Evolutionary conservation across 2,113 vertebrate genomes (phyloP).

Genomic region (Takifugu bimaculatus): DNA sequence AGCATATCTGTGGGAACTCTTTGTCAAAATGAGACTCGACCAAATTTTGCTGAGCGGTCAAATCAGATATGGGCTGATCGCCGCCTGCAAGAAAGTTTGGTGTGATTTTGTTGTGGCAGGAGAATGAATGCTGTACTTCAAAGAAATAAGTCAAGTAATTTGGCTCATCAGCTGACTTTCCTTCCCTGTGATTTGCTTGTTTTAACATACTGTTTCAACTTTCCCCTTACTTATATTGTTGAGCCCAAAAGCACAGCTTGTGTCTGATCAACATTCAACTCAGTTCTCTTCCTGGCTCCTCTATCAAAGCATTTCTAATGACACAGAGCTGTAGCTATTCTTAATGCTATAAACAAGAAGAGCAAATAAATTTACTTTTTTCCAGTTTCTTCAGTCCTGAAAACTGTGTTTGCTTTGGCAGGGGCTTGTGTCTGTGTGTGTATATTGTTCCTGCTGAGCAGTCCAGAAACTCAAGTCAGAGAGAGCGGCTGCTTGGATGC

Average conservation of each 20-base stretch:
- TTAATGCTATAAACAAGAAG: conserved; percentile 18
- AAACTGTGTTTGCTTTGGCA: conserved; percentile 41
- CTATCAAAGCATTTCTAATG: conserved; percentile 1
- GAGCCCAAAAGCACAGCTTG: background rate
- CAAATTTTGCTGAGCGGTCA: conserved; percentile 50
- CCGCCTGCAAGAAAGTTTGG: conserved; percentile 13
- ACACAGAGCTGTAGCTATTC: background rate
- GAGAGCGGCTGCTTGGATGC: conserved; percentile 40
- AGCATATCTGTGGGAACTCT: conserved; percentile 34
- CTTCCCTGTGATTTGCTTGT: conserved; percentile 6
- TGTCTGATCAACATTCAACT: background rate
- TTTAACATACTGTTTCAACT: conserved; percentile 7
- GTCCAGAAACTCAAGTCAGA: conserved; percentile 46
- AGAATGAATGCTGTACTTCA: conserved; percentile 18
- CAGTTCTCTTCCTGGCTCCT: background rate
- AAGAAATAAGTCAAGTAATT: conserved; percentile 1
- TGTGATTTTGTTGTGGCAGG: conserved; percentile 4
- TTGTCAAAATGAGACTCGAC: conserved; percentile 37
- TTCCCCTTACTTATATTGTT: background rate
- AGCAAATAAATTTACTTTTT: conserved; percentile 11
- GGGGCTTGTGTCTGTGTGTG: conserved; percentile 15
- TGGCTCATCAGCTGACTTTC: background rate
- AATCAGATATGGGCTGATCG: conserved; percentile 34
- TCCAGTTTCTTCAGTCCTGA: conserved; percentile 11
- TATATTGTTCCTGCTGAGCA: conserved; percentile 32